These are phyloP conservation scores for Bettongia penicillata DNA, from an alignment of 2,113 vertebrate species.

Conservation along the genomic window DNA sequence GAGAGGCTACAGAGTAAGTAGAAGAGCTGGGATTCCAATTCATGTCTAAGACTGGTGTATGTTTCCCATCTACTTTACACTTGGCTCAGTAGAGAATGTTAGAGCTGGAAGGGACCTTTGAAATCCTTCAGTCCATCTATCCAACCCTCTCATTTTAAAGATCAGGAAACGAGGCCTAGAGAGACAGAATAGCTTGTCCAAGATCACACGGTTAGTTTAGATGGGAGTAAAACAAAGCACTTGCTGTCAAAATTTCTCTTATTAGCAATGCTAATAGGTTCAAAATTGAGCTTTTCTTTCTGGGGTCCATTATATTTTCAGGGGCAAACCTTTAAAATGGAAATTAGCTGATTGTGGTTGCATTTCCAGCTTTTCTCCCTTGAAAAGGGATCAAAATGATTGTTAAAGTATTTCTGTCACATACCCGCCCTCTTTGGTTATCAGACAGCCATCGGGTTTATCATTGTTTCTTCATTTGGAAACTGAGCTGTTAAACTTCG, in stretches of 20 bases:
- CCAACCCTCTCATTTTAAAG: background rate
- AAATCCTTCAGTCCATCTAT: background rate
- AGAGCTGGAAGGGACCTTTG: background rate
- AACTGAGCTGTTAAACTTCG: slow-evolving; percentile 42
- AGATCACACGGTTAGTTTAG: background rate
- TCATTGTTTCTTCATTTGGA: slow-evolving; percentile 57
- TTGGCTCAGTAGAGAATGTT: background rate
- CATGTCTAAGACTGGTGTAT: background rate
- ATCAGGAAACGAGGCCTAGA: background rate
- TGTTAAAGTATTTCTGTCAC: background rate
- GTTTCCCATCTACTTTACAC: background rate
- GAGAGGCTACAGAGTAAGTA: background rate
- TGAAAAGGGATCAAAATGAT: background rate
- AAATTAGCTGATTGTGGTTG: background rate
- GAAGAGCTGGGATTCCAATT: background rate
- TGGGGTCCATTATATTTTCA: background rate
- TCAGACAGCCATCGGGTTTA: background rate
- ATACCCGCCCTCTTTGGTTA: background rate
- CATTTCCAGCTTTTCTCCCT: background rate
- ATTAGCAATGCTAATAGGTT: slow-evolving; percentile 1
- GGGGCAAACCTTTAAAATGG: slow-evolving; percentile 2
- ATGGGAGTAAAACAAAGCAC: background rate
- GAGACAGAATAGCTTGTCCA: background rate
- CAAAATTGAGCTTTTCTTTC: background rate
- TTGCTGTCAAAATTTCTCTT: background rate